Percentiles rank a stretch among this genome's conserved stretches.
These are phyloP conservation scores for Nasua narica DNA, from an alignment of 2,797 vertebrate species.

Conservation along the genomic window DNA sequence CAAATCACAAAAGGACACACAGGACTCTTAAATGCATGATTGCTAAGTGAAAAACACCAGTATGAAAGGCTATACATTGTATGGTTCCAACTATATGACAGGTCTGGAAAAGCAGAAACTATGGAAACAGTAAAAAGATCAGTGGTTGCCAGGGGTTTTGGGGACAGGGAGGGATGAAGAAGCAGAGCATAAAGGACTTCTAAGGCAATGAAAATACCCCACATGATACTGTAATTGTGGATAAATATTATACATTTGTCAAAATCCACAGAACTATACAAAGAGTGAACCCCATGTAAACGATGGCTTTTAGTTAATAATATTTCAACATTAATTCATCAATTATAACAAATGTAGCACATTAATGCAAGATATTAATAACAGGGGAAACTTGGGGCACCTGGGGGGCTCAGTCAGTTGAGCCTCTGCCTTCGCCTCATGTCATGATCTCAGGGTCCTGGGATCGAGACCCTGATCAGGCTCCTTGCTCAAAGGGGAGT, in stretches of 20 bases:
- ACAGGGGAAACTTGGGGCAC: neutral
- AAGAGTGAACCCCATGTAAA: neutral
- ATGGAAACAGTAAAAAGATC: neutral
- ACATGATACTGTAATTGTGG: too few species aligned
- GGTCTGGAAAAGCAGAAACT: neutral
- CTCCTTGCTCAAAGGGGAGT: neutral
- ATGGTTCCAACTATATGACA: neutral
- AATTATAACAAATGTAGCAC: neutral
- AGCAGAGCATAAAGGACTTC: neutral
- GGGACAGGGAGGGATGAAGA: neutral
- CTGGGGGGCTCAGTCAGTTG: neutral
- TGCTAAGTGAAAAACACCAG: neutral
- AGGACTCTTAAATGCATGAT: neutral
- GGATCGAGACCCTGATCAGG: neutral
- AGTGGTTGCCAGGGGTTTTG: neutral
- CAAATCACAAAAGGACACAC: neutral
- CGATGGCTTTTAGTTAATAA: neutral
- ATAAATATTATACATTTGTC: neutral
- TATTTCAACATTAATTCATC: neutral
- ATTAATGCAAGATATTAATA: neutral
- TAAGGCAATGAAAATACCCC: neutral
- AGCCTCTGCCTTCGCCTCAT: neutral
- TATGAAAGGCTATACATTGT: neutral
- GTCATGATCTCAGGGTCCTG: neutral
- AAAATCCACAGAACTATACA: neutral